Conservation (phyloP, 2,888 invertebrate genomes). For the Lacanobia wlatinum region DNA sequence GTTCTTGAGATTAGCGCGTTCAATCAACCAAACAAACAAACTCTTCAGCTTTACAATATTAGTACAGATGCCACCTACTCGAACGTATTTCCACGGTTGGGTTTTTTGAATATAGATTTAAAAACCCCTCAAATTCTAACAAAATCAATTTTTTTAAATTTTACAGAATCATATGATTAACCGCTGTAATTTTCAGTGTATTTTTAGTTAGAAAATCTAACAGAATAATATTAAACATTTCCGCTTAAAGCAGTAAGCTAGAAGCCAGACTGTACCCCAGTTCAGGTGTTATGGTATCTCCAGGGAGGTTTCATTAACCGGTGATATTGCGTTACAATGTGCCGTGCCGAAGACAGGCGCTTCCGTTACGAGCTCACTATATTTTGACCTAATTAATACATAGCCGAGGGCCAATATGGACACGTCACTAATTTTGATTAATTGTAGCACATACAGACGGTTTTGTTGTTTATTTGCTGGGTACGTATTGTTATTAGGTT, state of each 20-base stretch:
- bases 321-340: conserved; percentile 81
- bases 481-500: neutral
- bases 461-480: conserved; percentile 23
- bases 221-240: conserved; percentile 16
- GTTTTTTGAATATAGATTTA: no score
- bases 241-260: conserved; percentile 14
- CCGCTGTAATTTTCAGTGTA: no score
- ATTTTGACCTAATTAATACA: conserved; percentile 85
- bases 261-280: conserved; percentile 44
- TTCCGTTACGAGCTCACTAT: conserved; percentile 69
- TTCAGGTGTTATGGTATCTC: conserved; percentile 68
- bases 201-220: neutral
- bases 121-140: neutral
- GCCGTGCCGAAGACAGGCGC: conserved; percentile 72
- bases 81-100: no score
- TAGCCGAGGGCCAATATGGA: conserved; percentile 74
- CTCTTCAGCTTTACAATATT: no score
- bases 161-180: no score
- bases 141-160: neutral
- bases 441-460: conserved; percentile 64
- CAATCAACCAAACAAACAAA: no score
- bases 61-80: no score
- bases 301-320: conserved; percentile 80
- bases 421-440: conserved; percentile 79
- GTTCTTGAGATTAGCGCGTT: no score